Evolutionary conservation across 2,888 invertebrate genomes (phyloP), one percentile per base, ranked within the genome.

Genomic region (Athetis lepigone): DNA sequence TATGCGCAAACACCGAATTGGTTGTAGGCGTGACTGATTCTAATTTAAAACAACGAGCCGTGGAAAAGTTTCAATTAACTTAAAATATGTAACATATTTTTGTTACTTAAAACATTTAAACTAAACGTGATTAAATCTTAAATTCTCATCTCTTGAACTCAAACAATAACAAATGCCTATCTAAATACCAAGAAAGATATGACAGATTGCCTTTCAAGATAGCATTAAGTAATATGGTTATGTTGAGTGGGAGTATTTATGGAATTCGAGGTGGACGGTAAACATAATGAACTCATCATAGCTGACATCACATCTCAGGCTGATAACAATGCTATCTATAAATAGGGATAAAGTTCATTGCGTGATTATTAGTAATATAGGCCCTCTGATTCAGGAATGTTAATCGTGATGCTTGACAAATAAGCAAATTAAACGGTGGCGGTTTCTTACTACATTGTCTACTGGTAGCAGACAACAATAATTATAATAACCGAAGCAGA

Each of bases 171-270:
- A 60, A 65, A 58, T 47, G 49, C 45, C 21, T 55, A 70, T 77
- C 57, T 69, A 60, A 76, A 70, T 68, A 62, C 63, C 39, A 66
- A 65, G 36, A 65, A 66, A 63, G 52, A 80, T 57, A 68, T 62
- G 67, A 51, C 61, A 69, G 59, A 63, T n/a, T 67, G 68, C 47
- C 58, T 61, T 75, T 61, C 36, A 62, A 70, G 67, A 68, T 36
- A 63, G 64, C 68, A 77, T 77, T 63, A 75, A n/a, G n/a, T n/a
- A n/a, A 75, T 75, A 77, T 77, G 74, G 73, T 46, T 50, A 62
- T 71, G 52, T 61, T 55, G 62, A 70, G 82, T 80, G 78, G 81
- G 81, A 66, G 75, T 78, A 70, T 74, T 70, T 72, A 70, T 52
- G 72, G 71, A 75, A 77, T 76, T 40, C 19, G 25, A 49, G 62